phyloP scores from a whole-genome alignment of 2,113 vertebrate genomes.

The Apodemus sylvaticus region DNA sequence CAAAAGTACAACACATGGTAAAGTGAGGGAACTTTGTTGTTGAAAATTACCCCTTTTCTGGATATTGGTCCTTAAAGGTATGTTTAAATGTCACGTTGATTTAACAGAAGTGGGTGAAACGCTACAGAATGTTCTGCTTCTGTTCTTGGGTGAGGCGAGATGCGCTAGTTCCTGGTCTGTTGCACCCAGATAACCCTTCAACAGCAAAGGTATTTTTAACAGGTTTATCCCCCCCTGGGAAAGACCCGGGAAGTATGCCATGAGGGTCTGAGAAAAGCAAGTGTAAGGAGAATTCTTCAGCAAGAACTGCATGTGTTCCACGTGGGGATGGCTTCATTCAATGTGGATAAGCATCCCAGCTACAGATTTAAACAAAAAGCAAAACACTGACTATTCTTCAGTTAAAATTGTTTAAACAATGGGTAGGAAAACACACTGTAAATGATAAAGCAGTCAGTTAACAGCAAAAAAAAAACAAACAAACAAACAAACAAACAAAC shows the following conservation, averaged over 20 bases:
- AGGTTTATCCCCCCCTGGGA: not conserved
- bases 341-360: not conserved
- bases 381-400: not conserved
- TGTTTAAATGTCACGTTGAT: not conserved
- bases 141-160: not conserved
- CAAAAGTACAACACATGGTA: not conserved
- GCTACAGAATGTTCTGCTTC: not conserved
- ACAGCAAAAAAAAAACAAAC: not conserved
- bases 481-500: not conserved
- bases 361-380: constrained; percentile 27
- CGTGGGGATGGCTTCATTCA: not conserved
- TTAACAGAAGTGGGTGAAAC: constrained; percentile 11
- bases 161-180: not conserved
- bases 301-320: not conserved
- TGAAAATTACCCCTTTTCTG: not conserved
- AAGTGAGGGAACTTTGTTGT: not conserved
- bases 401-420: constrained; percentile 19
- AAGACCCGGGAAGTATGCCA: not conserved
- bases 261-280: not conserved
- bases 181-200: not conserved
- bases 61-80: not conserved
- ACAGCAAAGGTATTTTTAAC: not conserved
- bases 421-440: constrained; percentile 11
- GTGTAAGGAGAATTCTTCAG: constrained; percentile 12
- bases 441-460: not conserved